Conservation (phyloP, 2,888 invertebrate species). For the Caenorhabditis sinica region DNA sequence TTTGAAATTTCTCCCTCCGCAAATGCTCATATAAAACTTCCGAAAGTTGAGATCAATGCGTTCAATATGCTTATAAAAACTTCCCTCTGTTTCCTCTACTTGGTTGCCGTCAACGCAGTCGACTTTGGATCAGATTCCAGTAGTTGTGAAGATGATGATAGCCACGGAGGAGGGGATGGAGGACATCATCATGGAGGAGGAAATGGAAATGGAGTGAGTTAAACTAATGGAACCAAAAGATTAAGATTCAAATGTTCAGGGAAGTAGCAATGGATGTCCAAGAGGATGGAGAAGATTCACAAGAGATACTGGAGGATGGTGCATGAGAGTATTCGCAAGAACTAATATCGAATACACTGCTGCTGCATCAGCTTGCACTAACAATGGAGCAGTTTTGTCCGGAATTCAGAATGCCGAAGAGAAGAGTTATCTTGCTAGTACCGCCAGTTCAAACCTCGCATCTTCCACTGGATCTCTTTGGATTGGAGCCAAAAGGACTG, state of each 20-base stretch:
- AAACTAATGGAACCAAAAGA: too few species aligned
- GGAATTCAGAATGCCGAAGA: slow-evolving; percentile 41
- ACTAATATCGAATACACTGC: slow-evolving; percentile 10
- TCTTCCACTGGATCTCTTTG: slow-evolving; percentile 34
- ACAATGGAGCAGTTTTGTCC: slow-evolving; percentile 25
- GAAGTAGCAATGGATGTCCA: slow-evolving; percentile 9
- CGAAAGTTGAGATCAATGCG: too few species aligned
- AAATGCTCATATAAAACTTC: neutral
- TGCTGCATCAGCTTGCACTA: slow-evolving; percentile 21
- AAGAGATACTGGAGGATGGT: slow-evolving; percentile 20
- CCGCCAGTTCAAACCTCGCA: neutral
- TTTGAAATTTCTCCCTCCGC: neutral
- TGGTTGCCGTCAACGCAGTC: slow-evolving; percentile 5
- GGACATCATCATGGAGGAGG: slow-evolving; percentile 15
- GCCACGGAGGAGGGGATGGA: neutral
- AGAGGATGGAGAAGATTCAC: slow-evolving; percentile 25
- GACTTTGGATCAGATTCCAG: slow-evolving; percentile 22
- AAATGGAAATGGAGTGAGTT: slow-evolving; percentile 20
- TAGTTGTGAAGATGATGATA: slow-evolving; percentile 25
- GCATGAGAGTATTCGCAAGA: slow-evolving; percentile 8
- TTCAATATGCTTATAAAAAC: neutral
- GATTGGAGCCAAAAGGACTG: slow-evolving; percentile 37
- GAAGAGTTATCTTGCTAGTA: neutral
- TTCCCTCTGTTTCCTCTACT: neutral
- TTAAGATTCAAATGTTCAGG: neutral